Evolutionary conservation across 2,113 vertebrate genomes (phyloP).

Genomic region (Bolborhynchus lineola): DNA sequence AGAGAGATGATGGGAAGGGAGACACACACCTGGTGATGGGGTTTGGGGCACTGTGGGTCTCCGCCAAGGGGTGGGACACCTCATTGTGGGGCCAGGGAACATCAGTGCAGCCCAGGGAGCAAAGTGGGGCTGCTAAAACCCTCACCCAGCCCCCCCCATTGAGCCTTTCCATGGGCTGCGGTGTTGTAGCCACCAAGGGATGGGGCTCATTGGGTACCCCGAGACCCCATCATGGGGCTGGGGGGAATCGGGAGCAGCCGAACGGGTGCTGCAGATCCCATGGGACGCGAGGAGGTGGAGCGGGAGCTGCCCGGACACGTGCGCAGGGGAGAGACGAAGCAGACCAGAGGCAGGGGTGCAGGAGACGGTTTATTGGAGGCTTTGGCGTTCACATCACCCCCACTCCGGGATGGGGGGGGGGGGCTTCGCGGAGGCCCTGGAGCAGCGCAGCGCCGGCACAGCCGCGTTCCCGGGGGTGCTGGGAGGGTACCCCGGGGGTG

Average conservation of each 20-base stretch:
- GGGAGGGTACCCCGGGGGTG: neutral
- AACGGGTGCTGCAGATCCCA: fast-evolving
- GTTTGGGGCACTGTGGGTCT: neutral
- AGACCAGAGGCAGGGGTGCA: constrained; percentile 36
- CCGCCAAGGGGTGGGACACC: neutral
- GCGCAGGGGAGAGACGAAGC: neutral
- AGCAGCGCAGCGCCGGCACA: neutral
- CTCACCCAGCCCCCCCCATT: fast-evolving
- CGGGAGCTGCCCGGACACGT: neutral
- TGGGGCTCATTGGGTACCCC: fast-evolving
- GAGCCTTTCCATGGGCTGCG: neutral
- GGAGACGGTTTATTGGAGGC: constrained; percentile 58
- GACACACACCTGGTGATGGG: fast-evolving
- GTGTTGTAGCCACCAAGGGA: no score
- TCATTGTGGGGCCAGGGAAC: fast-evolving
- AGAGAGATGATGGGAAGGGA: no score
- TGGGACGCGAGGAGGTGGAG: fast-evolving
- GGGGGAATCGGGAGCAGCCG: fast-evolving
- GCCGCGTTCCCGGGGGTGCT: fast-evolving
- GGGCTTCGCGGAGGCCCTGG: fast-evolving
- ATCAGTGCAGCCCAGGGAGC: fast-evolving
- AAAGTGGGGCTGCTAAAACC: neutral
- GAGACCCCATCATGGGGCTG: fast-evolving
- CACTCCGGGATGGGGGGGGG: neutral
- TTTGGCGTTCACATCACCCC: neutral